Percentiles rank a stretch among this genome's conserved stretches.
Conservation (phyloP, 2,797 vertebrate species). For the Emys orbicularis region DNA sequence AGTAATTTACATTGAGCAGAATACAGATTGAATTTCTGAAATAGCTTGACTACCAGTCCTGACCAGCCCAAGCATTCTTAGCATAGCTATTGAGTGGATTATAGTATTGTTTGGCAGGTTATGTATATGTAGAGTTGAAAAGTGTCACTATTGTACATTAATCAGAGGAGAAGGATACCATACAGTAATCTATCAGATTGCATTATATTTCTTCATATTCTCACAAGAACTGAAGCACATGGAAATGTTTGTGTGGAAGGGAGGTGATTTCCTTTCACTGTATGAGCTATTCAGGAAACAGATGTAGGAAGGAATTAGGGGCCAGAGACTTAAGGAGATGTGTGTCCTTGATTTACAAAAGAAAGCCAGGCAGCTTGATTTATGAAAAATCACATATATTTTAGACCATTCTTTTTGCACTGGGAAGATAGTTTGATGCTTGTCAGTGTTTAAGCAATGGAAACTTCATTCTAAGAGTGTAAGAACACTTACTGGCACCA, state of each 20-base stretch:
- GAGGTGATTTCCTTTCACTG: neutral
- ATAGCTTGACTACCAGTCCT: neutral
- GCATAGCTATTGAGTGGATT: too few relatives aligned
- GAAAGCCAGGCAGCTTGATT: neutral
- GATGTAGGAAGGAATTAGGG: neutral
- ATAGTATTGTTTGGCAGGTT: too few relatives aligned
- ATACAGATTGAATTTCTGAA: neutral
- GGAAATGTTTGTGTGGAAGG: neutral
- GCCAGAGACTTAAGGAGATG: rapidly evolving
- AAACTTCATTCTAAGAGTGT: neutral
- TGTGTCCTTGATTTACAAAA: neutral
- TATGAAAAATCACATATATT: neutral
- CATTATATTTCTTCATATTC: neutral
- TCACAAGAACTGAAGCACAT: neutral
- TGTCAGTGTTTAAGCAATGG: neutral
- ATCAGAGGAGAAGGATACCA: too few relatives aligned
- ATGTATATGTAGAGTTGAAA: too few relatives aligned
- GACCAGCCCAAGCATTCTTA: neutral
- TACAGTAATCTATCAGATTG: neutral
- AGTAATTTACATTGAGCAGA: neutral
- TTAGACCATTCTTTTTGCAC: neutral
- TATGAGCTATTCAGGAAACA: neutral
- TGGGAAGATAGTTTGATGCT: neutral
- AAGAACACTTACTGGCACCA: neutral
- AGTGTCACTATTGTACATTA: too few relatives aligned